Percentiles rank a stretch among this genome's conserved stretches.
phyloP scores from a whole-genome alignment of 1,140 invertebrate species.

The Hydropsyche tenuis region DNA sequence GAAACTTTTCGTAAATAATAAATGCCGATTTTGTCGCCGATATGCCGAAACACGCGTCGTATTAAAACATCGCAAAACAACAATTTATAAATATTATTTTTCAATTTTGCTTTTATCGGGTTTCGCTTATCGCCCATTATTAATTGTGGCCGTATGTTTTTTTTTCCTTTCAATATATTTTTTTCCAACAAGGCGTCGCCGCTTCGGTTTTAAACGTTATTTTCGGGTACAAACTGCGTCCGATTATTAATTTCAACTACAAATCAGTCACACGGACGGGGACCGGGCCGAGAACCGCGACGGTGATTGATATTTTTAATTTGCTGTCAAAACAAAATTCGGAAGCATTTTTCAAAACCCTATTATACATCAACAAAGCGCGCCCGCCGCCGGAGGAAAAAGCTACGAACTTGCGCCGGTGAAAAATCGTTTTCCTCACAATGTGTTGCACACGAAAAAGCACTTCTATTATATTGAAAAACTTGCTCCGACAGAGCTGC shows the following conservation, averaged over 20 bases:
- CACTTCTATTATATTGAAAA: slow-evolving; percentile 28
- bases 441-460: slow-evolving; percentile 30
- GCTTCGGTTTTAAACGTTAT: no score
- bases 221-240: not conserved
- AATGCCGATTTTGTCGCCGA: no score
- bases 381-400: not conserved
- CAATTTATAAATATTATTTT: no score
- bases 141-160: slow-evolving; percentile 18
- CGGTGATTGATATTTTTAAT: slow-evolving; percentile 33
- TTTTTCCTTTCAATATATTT: no score
- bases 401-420: not conserved
- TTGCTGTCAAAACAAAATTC: slow-evolving; percentile 31
- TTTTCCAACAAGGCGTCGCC: no score
- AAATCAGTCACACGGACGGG: not conserved
- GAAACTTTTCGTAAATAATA: no score
- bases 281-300: not conserved
- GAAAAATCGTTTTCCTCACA: slow-evolving; percentile 33
- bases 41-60: no score
- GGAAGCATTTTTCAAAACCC: slow-evolving; percentile 15
- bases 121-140: not conserved
- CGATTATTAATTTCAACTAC: slow-evolving; percentile 9
- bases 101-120: no score
- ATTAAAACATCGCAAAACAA: no score
- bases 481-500: not conserved
- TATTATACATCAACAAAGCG: slow-evolving; percentile 21